Percentiles rank a stretch among this genome's conserved stretches.
These are phyloP conservation scores for Monarcha castaneiventris DNA, from an alignment of 2,113 vertebrate genomes.

Conservation along the genomic window DNA sequence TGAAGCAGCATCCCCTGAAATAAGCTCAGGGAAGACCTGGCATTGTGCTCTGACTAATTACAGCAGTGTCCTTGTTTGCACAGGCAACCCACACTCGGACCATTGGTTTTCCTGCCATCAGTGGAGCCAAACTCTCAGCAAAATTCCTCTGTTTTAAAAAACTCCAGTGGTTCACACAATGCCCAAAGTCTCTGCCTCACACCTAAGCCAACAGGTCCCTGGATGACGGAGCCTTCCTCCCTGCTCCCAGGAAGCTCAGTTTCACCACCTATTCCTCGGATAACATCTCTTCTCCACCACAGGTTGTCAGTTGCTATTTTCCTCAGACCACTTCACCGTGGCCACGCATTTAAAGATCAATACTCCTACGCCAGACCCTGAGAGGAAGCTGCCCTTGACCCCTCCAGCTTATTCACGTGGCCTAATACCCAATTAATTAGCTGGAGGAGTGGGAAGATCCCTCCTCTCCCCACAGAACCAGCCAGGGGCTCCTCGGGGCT, in stretches of 20 bases:
- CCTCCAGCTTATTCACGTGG: background rate
- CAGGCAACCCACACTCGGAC: rapidly evolving
- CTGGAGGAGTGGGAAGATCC: background rate
- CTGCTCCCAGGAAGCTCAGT: background rate
- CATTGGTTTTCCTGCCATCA: background rate
- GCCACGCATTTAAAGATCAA: background rate
- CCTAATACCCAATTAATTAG: background rate
- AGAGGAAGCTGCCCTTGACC: background rate
- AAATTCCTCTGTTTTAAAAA: background rate
- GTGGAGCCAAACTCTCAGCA: background rate
- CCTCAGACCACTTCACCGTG: background rate
- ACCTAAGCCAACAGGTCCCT: background rate
- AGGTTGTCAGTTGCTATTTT: background rate
- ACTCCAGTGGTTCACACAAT: background rate
- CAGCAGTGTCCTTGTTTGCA: background rate
- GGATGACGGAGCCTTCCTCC: background rate
- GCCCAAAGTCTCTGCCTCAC: background rate
- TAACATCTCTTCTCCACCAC: background rate
- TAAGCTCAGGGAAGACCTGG: background rate
- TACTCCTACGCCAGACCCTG: background rate
- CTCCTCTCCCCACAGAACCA: background rate
- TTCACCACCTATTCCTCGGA: background rate
- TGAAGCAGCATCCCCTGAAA: background rate
- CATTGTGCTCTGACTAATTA: background rate
- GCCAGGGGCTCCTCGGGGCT: background rate